Evolutionary conservation across 1,140 invertebrate species (phyloP), one percentile per base, ranked within the genome.

Genomic region (Drosophila cardini): DNA sequence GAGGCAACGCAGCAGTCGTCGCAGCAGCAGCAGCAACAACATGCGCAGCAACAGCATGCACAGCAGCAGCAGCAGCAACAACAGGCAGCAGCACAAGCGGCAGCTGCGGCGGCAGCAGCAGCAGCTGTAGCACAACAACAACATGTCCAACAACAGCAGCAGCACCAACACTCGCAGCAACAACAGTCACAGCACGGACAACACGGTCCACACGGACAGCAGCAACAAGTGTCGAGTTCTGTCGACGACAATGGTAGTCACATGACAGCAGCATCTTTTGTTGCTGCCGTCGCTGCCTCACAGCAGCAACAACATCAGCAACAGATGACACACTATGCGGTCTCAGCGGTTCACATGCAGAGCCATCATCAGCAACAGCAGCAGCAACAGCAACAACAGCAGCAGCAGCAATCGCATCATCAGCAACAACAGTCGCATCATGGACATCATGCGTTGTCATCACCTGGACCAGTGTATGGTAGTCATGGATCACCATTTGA

Each of bases 201-300:
- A 40, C 40, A 38, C 93, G 36, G 65, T 60, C 74, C 69, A 32
- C 79, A 81, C 4, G 90, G 93, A 90, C 55, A 93, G 91, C 56
- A 93, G 93, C 80, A 79, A 18, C 80, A 80, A 16, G 68, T 68
- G 10, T 68, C 71, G 32, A 40, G 71, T 57, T 72, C 76, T 8
- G 68, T 80, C 3, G 90, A 91, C 46, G 90, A 91, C 46, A 38
- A 52, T n/a, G 75, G 72, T 13, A 76, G 74, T 8, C 90, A 91
- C 36, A 91, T 91, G 78, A 76, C 76, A 4, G 95, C 96, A 0
- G 94, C 96, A 52, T 96, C 96, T 61, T 95, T 96, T 76, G 93
- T 94, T 43, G 93, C 92, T 11, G 93, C 93, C 91, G 50, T 94
- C 92, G 84, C 90, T 7, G 75, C 92, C 92, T 48, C 93, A 26